These are phyloP conservation scores for Melanostoma scalare DNA, from an alignment of 2,888 invertebrate genomes.

Conservation along the genomic window DNA sequence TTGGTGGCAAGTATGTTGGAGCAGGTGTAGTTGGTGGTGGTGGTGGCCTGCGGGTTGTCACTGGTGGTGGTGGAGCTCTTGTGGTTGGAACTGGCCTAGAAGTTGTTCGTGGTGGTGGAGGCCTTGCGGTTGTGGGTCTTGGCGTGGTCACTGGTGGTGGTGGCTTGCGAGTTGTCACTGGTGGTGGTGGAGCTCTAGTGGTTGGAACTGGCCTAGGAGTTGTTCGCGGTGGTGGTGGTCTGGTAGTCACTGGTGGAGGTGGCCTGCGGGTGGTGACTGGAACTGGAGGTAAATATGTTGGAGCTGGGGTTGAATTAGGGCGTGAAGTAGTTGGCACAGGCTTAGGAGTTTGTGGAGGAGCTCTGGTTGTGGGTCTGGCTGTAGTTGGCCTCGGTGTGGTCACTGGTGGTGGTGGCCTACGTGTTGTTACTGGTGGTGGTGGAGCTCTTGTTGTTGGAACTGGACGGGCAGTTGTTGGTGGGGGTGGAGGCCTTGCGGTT, in stretches of 20 bases:
- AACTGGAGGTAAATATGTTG: constrained; percentile 71
- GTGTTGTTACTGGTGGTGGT: constrained; percentile 25
- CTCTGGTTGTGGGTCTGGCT: constrained; percentile 14
- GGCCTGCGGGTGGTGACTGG: constrained; percentile 60
- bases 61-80: background rate
- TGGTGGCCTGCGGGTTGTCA: background rate
- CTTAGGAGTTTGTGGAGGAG: constrained; percentile 49
- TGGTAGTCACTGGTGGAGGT: constrained; percentile 16
- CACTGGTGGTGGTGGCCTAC: constrained; percentile 26
- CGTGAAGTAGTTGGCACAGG: constrained; percentile 50
- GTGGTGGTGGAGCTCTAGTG: constrained; percentile 73
- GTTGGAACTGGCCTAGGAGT: constrained; percentile 56
- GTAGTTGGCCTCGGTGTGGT: constrained; percentile 59
- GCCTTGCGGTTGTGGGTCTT: background rate
- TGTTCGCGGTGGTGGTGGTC: constrained; percentile 19
- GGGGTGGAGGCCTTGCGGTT: constrained; percentile 15
- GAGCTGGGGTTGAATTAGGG: constrained; percentile 25
- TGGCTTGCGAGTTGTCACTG: constrained; percentile 39
- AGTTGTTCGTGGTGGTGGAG: constrained; percentile 14
- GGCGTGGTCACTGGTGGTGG: background rate
- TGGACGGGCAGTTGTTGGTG: background rate
- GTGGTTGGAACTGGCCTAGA: constrained; percentile 1
- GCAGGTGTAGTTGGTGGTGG: constrained; percentile 20
- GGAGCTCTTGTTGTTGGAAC: constrained; percentile 37
- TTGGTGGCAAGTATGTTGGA: constrained; percentile 2